Evolutionary conservation across 2,113 vertebrate genomes (phyloP), one percentile per base, ranked within the genome.

Genomic region (Tenrec ecaudatus): DNA sequence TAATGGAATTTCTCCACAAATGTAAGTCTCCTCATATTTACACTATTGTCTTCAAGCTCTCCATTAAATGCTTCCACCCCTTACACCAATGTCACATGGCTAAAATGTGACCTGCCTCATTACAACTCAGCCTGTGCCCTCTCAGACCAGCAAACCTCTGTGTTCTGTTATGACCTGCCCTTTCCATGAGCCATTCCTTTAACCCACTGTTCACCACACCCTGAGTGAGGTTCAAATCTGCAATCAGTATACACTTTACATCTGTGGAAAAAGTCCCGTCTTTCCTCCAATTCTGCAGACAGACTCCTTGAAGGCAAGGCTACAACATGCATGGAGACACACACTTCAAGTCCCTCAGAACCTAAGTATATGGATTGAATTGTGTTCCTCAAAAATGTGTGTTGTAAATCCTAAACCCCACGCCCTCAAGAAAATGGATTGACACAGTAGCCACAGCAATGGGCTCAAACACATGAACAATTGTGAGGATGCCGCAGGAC

Each of bases 1-100:
- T 53, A 14, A 53, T 53, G 47, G 47, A 53, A 53, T 53, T 53
- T 53, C 11, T 10, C 47, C 47, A 53, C 47, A 53, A 53, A 53
- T 14, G 47, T 53, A 53, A 53, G 47, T 53, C 12, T 53, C 47
- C 12, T 53, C 47, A 10, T 81, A 83, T 86, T 86, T 95, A 86
- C 90, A 93, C 73, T 53, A 89, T 58, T 81, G 38, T 82, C 88
- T 96, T 94, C 86, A 91, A 94, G 60, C 33, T 80, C 22, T 91
- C 57, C 83, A 87, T 43, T 73, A 93, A 91, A 78, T 58, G 53
- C 68, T 62, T 95, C 57, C 66, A 92, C 53, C 64, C 77, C 68
- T 71, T 84, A 62, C 88, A 58, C 68, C 86, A 78, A 82, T 62
- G 79, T 22, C n/a, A n/a, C 25, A 23, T n/a, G 40, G 17, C 29